Evolutionary conservation across 1,140 invertebrate genomes (phyloP).

Genomic region (Rhysida immarginata): DNA sequence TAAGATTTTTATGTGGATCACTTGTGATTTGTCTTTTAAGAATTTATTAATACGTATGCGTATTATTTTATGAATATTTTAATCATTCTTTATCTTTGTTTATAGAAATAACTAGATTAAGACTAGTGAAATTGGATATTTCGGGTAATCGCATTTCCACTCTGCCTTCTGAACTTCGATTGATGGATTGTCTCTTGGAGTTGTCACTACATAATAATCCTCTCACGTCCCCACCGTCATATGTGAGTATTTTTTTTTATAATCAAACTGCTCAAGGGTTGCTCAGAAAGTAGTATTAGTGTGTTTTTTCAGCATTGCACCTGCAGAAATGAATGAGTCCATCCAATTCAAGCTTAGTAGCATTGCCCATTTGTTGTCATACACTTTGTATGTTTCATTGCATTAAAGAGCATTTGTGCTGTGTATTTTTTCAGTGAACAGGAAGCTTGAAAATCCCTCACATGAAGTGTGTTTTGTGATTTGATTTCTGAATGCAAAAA

Average conservation of each 20-base stretch:
- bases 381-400: too few relatives aligned
- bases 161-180: conserved; percentile 66
- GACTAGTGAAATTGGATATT: conserved; percentile 66
- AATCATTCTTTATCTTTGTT: conserved; percentile 21
- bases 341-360: too few relatives aligned
- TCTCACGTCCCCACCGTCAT: conserved; percentile 71
- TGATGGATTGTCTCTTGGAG: conserved; percentile 62
- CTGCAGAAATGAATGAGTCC: background rate
- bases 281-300: background rate
- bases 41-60: too few relatives aligned
- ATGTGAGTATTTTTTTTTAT: conserved; percentile 44
- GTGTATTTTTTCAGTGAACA: background rate
- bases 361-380: too few relatives aligned
- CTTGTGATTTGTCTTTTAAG: too few relatives aligned
- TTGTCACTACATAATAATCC: conserved; percentile 74
- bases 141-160: conserved; percentile 73
- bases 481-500: too few relatives aligned
- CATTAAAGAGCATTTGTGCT: background rate
- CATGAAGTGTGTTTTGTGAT: too few relatives aligned
- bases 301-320: background rate
- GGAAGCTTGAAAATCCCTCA: too few relatives aligned
- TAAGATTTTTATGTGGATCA: too few relatives aligned
- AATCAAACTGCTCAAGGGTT: too few relatives aligned
- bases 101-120: conserved; percentile 69
- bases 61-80: background rate